Base-by-base conservation (phyloP, 2,888 invertebrate species). In the Nemoura dubitans region DNA sequence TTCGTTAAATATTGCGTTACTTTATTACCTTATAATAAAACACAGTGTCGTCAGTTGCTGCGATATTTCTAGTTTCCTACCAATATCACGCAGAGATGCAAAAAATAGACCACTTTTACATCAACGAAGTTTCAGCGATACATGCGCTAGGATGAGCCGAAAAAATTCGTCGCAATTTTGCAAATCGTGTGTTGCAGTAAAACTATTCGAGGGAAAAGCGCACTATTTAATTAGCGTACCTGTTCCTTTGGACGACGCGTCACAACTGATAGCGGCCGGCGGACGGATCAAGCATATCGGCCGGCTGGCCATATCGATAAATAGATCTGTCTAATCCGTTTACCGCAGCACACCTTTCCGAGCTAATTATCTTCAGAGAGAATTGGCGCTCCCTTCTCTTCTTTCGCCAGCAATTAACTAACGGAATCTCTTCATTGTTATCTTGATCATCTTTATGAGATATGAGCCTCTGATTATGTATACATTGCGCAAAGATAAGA, bases 251-350 rank as follows among this genome's bases (percentile, higher is more conserved):
- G 59, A 21, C 21, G 59, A 59, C 59, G 59, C 16, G 16, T 59
- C 59, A 21, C 59, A 7, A 59, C 59, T 59, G 59, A 59, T 59
- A 59, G 21, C 59, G 10, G 6, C 14, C 21, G 16, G 1, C 59
- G 10, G 16, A 7, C 6, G 59, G 59, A 59, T 59, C 59, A 59
- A 59, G 59, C 59, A 59, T 10, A 59, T 59, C 59, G 59, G 59
- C 59, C 59, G 59, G 59, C 59, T 59, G 59, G 59, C 59, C 59
- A 59, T 59, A 59, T 59, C 59, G 59, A 59, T 59, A 59, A 59
- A 59, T 59, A 59, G 14, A 59, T 59, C 59, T 59, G 59, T 59
- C 16, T 59, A 59, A 59, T 59, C 59, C 59, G 59, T 59, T 59
- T 59, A 59, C 59, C 59, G 59, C 59, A 59, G 59, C 59, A 59